These are phyloP conservation scores for Callinectes sapidus DNA, from an alignment of 2,888 invertebrate species.

Conservation along the genomic window DNA sequence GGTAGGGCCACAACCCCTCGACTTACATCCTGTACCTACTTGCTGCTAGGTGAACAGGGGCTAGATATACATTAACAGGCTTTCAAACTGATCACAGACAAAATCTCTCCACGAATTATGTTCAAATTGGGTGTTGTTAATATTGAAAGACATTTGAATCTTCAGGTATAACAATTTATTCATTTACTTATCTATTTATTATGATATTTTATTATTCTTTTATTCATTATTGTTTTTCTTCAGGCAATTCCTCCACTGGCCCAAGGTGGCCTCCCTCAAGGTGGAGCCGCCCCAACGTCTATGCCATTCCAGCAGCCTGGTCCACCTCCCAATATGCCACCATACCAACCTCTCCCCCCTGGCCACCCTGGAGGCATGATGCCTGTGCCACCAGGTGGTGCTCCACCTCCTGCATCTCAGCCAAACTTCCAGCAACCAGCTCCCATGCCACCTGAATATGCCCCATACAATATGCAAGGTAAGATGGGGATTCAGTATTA, in stretches of 20 bases:
- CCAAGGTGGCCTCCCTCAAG: slow-evolving; percentile 54
- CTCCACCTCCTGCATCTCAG: slow-evolving; percentile 53
- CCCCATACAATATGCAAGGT: slow-evolving; percentile 68
- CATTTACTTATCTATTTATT: not conserved
- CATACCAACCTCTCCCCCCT: slow-evolving; percentile 56
- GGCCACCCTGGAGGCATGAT: slow-evolving; percentile 53
- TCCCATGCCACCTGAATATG: slow-evolving; percentile 53
- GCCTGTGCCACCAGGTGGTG: slow-evolving; percentile 48
- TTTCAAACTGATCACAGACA: too few species aligned
- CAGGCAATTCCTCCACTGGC: slow-evolving; percentile 42
- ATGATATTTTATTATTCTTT: not conserved
- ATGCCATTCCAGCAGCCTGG: slow-evolving; percentile 49
- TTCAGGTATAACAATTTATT: too few species aligned
- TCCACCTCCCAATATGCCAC: slow-evolving; percentile 46
- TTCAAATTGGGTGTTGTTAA: too few species aligned
- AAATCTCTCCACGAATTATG: too few species aligned
- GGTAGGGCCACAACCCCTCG: too few species aligned
- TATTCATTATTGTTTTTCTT: not conserved
- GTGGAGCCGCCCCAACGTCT: slow-evolving; percentile 40
- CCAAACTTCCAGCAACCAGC: slow-evolving; percentile 8
- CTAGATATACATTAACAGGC: too few species aligned
- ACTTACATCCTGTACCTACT: too few species aligned
- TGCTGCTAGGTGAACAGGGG: too few species aligned
- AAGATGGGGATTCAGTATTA: not conserved
- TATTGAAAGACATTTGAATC: too few species aligned